Evolutionary conservation across 2,797 vertebrate genomes (phyloP), one percentile per base, ranked within the genome.

Genomic region (Halcyon leucocephala): DNA sequence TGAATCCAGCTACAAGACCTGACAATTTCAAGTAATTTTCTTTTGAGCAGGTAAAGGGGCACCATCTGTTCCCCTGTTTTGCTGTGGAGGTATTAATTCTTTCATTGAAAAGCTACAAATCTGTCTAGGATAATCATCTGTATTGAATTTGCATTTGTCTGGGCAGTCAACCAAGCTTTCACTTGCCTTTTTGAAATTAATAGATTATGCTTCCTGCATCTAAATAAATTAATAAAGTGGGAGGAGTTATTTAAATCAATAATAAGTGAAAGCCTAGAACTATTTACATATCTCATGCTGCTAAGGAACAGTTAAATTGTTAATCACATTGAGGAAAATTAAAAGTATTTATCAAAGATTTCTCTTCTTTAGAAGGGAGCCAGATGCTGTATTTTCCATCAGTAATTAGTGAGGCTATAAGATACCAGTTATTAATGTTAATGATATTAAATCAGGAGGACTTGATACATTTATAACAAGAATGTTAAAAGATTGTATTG

Each of bases 171-270:
- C 31, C 60, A 67, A 82, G 48, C 44, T 76, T 81, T 88, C 49
- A 28, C 62, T 78, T 93, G 54, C 33, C 20, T 28, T 79, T 66
- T 67, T 44, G 16, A 52, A 90, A 80, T 69, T 9, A 41, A 64
- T 20, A 61, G 18, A 31, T 62, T 26, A 5, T 24, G 48, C 64
- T 73, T 91, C 24, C 33, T 64, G 13, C 8, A 24, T n/a, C 33
- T 80, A 51, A 66, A 82, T 55, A 66, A 72, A 79, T 70, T 20
- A 48, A 82, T 18, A 21, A 77, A 74, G 15, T 70, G 57, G 83
- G 84, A 90, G 88, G 86, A 33, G 86, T 85, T 85, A 73, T 52
- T 93, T 85, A 85, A 73, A 67, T 80, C 22, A 52, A 35, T 44
- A 72, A 65, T 31, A 84, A 84, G 21, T 31, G 11, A 67, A 79